Base-by-base conservation (phyloP, 2,113 vertebrate genomes). In the Colistium nudipinnis region DNA sequence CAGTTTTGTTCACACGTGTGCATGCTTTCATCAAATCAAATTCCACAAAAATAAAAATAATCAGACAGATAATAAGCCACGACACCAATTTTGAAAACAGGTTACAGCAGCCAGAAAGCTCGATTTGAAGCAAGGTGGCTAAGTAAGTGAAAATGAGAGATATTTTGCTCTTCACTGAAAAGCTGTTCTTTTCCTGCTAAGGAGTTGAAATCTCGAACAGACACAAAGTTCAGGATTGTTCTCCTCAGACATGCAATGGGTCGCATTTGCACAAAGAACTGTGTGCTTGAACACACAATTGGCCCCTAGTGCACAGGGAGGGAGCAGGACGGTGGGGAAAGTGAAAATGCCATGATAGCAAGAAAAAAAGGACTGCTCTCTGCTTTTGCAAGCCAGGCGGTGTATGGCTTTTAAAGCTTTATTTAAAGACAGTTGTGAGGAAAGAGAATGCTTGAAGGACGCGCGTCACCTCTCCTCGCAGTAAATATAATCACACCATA, bases 91-190 rank as follows among this genome's bases (percentile, higher is more conserved):
- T 84, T 76, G 55, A 53, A 17, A 64, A 36, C 70, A 62, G 38
- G 41, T 48, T 36, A 45, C 24, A 6, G 39, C 51, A 52, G 22
- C 19, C 2, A 12, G 63, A 65, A 33, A 9, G n/a, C 30, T 60
- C 35, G 17, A 71, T 74, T 60, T 44, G 53, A 74, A 31, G 7
- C 9, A 25, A 49, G 38, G 61, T 54, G 68, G 36, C 44, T 76
- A 61, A 67, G 24, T 67, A 25, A 69, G 71, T 76, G 63, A 75
- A 69, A 85, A 81, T 68, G 22, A 76, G 17, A 49, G 51, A 67
- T 47, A 4, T 41, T 73, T 79, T 64, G 12, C 19, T 62, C 44
- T 33, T 54, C 41, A 49, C 41, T 41, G 27, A n/a, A 48, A 65
- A 60, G 33, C 33, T 77, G 70, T 71, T 86, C 62, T 47, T 83